Conservation (phyloP, 2,113 vertebrate species). For the Cavia aperea region DNA sequence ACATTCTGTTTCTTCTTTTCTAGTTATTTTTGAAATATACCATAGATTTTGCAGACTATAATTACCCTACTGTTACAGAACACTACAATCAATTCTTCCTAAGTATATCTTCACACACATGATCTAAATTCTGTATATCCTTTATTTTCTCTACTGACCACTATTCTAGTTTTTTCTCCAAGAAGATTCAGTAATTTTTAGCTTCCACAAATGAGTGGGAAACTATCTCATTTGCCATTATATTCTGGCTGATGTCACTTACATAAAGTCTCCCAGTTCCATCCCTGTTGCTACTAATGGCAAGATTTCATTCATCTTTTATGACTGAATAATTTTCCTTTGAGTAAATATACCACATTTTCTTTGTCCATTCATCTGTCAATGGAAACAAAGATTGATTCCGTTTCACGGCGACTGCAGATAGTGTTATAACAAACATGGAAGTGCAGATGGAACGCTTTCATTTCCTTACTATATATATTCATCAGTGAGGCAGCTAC, state of each 20-base stretch:
- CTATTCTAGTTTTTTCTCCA: background rate
- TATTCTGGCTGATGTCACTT: background rate
- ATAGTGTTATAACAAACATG: background rate
- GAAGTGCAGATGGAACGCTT: background rate
- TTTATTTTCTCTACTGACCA: background rate
- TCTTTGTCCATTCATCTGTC: background rate
- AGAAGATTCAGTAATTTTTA: background rate
- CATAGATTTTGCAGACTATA: background rate
- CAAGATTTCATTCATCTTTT: background rate
- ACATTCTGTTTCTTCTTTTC: background rate
- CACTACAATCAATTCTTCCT: background rate
- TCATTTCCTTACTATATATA: background rate
- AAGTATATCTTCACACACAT: background rate
- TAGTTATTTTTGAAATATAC: background rate
- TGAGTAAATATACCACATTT: background rate
- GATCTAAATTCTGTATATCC: background rate
- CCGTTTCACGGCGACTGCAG: too few species aligned
- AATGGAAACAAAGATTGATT: background rate
- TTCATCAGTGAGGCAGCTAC: background rate
- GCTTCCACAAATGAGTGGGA: background rate
- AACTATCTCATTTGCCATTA: background rate
- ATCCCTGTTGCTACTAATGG: background rate
- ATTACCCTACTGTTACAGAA: background rate
- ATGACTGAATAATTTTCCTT: too few species aligned
- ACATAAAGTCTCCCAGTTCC: background rate